Evolutionary conservation across 2,113 vertebrate species (phyloP).

Genomic region (Caretta caretta): DNA sequence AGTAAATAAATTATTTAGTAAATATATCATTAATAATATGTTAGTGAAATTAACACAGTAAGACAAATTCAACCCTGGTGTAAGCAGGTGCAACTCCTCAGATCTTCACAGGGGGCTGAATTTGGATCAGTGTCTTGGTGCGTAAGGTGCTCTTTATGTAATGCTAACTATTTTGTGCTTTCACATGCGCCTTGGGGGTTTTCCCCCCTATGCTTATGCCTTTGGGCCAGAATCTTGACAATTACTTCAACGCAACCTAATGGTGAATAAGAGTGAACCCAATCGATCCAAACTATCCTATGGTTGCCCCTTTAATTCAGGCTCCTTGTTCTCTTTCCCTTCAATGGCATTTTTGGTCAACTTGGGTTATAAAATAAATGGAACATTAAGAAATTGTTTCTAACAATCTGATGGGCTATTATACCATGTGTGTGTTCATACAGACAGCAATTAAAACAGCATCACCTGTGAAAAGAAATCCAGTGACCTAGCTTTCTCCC

Average conservation of each 20-base stretch:
- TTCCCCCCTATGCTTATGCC: fast-evolving
- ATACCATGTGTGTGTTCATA: not conserved
- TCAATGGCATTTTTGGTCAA: not conserved
- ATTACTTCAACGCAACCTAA: not conserved
- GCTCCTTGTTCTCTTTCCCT: not conserved
- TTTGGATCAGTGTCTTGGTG: not conserved
- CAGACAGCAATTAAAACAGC: not conserved
- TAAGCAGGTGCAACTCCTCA: not conserved
- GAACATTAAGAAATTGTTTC: not conserved
- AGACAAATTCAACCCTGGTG: not conserved
- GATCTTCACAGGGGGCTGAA: not conserved
- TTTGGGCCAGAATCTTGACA: not conserved
- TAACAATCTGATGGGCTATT: not conserved
- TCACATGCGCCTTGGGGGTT: not conserved
- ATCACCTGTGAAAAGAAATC: fast-evolving
- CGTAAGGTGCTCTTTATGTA: not conserved
- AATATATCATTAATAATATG: not conserved
- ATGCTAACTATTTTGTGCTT: not conserved
- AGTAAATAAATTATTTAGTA: constrained; percentile 28
- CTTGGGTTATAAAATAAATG: not conserved
- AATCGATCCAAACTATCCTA: fast-evolving
- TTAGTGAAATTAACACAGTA: not conserved
- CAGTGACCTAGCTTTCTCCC: not conserved
- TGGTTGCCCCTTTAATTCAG: not conserved
- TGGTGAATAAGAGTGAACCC: not conserved